Conservation (phyloP, 2,113 vertebrate genomes). For the Brevimyrus niger region DNA sequence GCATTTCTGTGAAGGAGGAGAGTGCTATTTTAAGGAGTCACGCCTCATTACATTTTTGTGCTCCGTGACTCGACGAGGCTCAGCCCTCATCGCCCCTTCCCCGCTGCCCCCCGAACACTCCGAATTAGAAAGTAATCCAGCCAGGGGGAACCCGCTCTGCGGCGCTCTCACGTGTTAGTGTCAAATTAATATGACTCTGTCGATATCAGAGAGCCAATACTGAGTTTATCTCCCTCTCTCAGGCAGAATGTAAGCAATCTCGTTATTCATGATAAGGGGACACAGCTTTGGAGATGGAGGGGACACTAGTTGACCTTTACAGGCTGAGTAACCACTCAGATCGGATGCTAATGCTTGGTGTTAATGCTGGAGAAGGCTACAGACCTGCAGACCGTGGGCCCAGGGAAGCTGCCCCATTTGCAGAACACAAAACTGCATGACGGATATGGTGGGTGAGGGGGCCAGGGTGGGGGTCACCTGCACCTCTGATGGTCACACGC, state of each 20-base stretch:
- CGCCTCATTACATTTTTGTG: not conserved
- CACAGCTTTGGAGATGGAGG: not conserved
- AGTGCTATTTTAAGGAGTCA: slow-evolving; percentile 10
- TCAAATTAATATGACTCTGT: slow-evolving; percentile 9
- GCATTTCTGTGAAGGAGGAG: not conserved
- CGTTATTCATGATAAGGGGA: not conserved
- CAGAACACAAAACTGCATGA: not conserved
- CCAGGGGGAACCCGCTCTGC: not conserved
- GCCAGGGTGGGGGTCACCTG: not conserved
- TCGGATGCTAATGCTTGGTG: not conserved
- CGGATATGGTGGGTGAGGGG: not conserved
- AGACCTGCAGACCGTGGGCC: not conserved
- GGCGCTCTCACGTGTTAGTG: not conserved
- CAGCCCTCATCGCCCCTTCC: not conserved
- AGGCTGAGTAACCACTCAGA: not conserved
- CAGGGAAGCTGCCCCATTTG: not conserved
- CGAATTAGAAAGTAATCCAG: not conserved
- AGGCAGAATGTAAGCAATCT: not conserved
- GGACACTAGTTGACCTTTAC: not conserved
- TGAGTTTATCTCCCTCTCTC: not conserved
- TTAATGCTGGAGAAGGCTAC: not conserved
- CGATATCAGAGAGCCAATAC: not conserved
- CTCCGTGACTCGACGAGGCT: not conserved
- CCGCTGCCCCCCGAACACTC: not conserved
- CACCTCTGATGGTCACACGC: not conserved